phyloP scores from a whole-genome alignment of 1,140 invertebrate genomes.

The Calephelis virginiensis region DNA sequence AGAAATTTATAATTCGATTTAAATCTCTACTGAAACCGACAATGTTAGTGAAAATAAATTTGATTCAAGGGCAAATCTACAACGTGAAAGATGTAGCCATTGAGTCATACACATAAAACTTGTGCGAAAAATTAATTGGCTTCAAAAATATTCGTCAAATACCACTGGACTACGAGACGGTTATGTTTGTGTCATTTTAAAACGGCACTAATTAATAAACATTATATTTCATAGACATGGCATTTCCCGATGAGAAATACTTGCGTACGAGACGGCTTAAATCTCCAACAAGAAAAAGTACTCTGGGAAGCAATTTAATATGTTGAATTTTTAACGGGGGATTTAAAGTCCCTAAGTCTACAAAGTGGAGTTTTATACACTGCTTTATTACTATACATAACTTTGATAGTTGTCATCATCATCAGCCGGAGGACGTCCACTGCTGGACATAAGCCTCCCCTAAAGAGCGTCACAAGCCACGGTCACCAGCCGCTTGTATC shows the following conservation, averaged over 20 bases:
- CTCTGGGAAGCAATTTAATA: background rate
- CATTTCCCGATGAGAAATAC: constrained; percentile 1
- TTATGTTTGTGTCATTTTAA: background rate
- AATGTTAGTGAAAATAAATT: constrained; percentile 17
- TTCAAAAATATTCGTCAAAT: background rate
- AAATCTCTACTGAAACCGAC: background rate
- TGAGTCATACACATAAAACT: constrained; percentile 1
- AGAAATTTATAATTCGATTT: background rate
- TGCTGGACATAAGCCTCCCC: too few relatives aligned
- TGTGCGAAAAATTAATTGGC: background rate
- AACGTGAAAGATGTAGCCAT: background rate
- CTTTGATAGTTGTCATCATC: too few relatives aligned
- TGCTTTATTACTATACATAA: too few relatives aligned
- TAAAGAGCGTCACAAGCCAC: too few relatives aligned
- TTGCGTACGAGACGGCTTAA: background rate
- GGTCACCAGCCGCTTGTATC: too few relatives aligned
- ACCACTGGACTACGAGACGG: background rate
- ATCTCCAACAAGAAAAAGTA: background rate
- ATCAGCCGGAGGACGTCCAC: too few relatives aligned
- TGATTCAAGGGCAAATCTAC: constrained; percentile 17
- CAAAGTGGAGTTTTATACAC: too few relatives aligned
- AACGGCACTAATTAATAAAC: background rate
- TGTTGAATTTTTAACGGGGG: background rate
- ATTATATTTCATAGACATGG: background rate
- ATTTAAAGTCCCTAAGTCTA: background rate